Evolutionary conservation across 2,888 invertebrate species (phyloP).

Genomic region (Euphydryas editha): DNA sequence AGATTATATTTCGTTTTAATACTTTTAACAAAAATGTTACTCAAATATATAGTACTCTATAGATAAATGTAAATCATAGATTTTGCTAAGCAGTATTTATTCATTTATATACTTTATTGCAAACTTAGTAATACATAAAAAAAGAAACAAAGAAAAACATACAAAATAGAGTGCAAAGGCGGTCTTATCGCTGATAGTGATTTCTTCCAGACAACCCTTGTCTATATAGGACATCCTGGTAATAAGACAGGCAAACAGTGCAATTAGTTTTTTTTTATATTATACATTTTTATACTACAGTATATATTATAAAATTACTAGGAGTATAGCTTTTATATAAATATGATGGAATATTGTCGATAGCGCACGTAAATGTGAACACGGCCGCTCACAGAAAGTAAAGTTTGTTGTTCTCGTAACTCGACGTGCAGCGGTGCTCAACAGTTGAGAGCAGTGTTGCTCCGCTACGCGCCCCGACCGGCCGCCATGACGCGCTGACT

Average conservation of each 20-base stretch:
- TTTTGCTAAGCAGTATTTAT: no score
- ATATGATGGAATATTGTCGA: slow-evolving; percentile 18
- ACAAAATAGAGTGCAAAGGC: no score
- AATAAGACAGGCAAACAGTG: no score
- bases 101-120: no score
- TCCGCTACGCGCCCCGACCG: slow-evolving; percentile 67
- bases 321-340: slow-evolving; percentile 10
- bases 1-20: background rate
- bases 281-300: background rate
- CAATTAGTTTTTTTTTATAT: no score
- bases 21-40: no score
- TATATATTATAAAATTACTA: background rate
- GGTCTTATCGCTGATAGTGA: no score
- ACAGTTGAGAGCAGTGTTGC: slow-evolving; percentile 67
- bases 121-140: no score
- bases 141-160: no score
- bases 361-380: slow-evolving; percentile 57
- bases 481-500: slow-evolving; percentile 70
- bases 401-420: slow-evolving; percentile 68
- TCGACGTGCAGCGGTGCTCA: slow-evolving; percentile 43
- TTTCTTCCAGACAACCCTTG: no score
- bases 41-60: background rate
- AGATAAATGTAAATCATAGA: no score
- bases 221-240: no score
- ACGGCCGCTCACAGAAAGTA: slow-evolving; percentile 73